Base-by-base conservation (phyloP, 1,140 invertebrate species). In the Cylas formicarius region DNA sequence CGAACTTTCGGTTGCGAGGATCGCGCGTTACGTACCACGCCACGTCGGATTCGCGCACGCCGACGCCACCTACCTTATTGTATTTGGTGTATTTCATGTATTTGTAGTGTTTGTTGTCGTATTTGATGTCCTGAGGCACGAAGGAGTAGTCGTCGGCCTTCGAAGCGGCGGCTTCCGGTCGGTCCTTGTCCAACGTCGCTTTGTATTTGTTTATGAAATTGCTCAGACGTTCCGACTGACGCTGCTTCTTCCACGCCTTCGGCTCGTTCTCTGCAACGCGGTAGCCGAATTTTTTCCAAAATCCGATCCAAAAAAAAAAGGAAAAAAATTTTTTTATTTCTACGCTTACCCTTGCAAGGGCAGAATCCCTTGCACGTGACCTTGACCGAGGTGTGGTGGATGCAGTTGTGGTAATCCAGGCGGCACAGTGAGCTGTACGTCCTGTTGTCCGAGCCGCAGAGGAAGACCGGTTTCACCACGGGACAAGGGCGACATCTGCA, bases 371-470 rank as follows among this genome's bases (percentile, higher is more conserved):
- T 86, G 69, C 89, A 92, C 16, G 74, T 72, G 11, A 89, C 78
- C 56, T 75, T 77, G 57, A 92, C 79, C 49, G 73, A 72, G 20
- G 81, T 80, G 52, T 75, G 80, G 67, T 90, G 85, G 66, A 92
- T 84, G 69, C 90, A 93, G 70, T 92, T 93, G 72, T 90, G 86
- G 68, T 90, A 90, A 67, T 90, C 83, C 53, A 93, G 72, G 50
- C 87, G 77, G 67, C 88, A 92, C 36, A 85, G 73, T 37, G 88
- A 91, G 62, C 86, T 90, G 72, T 92, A 92, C n/a, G 90, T 92
- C 55, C 82, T 77, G 72, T 93, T 92, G 72, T 93, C 88, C 21
- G 79, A 80, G 46, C 88, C 90, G 68, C 90, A 92, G 35, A 91
- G 73, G 76, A 91, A 90, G 50, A 78, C 77, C 20, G 85, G 84